A percentile compares a stretch with the other conserved stretches of the same genome.
phyloP scores from a whole-genome alignment of 2,113 vertebrate species.

The Podarcis cretensis region DNA sequence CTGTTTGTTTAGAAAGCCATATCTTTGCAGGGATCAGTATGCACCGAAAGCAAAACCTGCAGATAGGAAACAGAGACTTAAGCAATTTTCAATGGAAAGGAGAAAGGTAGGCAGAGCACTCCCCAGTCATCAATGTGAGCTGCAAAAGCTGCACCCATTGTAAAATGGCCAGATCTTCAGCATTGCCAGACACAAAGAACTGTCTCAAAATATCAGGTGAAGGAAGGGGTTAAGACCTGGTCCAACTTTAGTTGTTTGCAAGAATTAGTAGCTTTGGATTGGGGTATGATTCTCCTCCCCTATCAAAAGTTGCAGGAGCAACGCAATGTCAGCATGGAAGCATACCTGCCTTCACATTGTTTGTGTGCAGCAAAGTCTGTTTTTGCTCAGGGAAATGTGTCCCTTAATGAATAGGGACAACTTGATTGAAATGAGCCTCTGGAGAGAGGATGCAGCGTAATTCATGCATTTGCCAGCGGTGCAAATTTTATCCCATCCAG shows the following conservation, averaged over 20 bases:
- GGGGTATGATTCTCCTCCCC: too few species aligned
- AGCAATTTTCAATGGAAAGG: neutral
- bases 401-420: neutral
- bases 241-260: neutral
- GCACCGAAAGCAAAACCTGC: slow-evolving; percentile 23
- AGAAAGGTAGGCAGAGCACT: neutral
- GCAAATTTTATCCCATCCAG: too few species aligned
- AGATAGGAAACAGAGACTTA: slow-evolving; percentile 12
- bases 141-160: neutral
- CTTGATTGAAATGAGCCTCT: neutral
- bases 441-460: neutral
- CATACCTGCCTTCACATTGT: neutral
- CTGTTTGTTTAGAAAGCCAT: slow-evolving; percentile 26
- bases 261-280: neutral
- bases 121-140: neutral
- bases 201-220: neutral
- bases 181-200: neutral
- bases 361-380: neutral
- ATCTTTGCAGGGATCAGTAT: slow-evolving; percentile 44
- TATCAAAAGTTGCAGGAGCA: neutral
- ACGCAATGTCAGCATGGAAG: neutral
- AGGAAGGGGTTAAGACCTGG: neutral
- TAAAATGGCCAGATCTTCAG: neutral
- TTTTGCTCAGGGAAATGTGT: neutral
- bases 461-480: too few species aligned